These are phyloP conservation scores for Odontomyia ornata DNA, from an alignment of 2,888 invertebrate species.

Conservation along the genomic window DNA sequence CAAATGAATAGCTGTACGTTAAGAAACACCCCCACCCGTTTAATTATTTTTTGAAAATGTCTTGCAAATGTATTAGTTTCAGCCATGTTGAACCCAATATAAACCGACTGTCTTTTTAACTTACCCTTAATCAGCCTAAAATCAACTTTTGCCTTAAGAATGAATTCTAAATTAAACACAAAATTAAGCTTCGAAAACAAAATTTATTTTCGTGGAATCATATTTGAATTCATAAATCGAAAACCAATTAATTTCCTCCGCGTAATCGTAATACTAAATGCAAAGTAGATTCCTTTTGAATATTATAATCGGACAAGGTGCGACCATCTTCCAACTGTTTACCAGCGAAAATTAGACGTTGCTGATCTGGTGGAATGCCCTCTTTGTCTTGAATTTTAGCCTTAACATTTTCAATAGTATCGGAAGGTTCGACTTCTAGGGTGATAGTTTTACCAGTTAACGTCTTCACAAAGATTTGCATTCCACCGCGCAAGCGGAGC, in stretches of 20 bases:
- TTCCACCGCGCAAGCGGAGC: constrained; percentile 43
- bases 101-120: too few species aligned
- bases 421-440: constrained; percentile 44
- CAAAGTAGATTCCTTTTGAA: constrained; percentile 45
- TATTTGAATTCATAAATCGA: not conserved
- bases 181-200: not conserved
- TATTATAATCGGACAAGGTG: constrained; percentile 45
- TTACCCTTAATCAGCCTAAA: too few species aligned
- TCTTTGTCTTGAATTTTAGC: constrained; percentile 46
- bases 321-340: constrained; percentile 44
- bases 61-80: too few species aligned
- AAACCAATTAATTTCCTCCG: constrained; percentile 42
- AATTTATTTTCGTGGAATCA: not conserved
- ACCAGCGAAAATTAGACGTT: constrained; percentile 41
- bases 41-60: too few species aligned
- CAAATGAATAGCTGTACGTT: too few species aligned
- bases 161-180: not conserved
- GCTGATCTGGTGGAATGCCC: constrained; percentile 47
- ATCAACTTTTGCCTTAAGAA: too few species aligned
- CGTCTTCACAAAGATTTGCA: constrained; percentile 46
- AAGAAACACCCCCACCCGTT: too few species aligned
- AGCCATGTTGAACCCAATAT: too few species aligned
- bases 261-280: constrained; percentile 44
- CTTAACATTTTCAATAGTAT: constrained; percentile 45
- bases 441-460: constrained; percentile 45